Evolutionary conservation across 2,888 invertebrate genomes (phyloP).

Genomic region (Isoperla grammatica): DNA sequence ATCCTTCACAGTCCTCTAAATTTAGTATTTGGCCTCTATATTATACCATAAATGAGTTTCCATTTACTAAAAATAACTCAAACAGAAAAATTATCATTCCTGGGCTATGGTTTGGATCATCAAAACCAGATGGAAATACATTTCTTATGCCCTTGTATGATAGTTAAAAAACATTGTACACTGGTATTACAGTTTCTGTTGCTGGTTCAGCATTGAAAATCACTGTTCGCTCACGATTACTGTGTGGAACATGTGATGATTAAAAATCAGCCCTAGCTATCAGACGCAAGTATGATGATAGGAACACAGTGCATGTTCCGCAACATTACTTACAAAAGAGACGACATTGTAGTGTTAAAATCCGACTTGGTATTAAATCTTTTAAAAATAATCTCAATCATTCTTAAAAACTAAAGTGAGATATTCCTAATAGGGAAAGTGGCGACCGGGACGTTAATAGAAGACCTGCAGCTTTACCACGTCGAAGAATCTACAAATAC

Average conservation of each 20-base stretch:
- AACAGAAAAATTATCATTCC: slow-evolving; percentile 24
- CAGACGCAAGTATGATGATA: not conserved
- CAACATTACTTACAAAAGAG: not conserved
- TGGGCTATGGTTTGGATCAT: slow-evolving; percentile 22
- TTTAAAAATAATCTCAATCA: too few species aligned
- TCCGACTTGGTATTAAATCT: too few species aligned
- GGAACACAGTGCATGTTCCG: not conserved
- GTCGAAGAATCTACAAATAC: not conserved
- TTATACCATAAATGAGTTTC: slow-evolving; percentile 30
- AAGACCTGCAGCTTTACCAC: not conserved
- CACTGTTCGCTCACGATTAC: slow-evolving; percentile 3
- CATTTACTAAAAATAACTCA: slow-evolving; percentile 22
- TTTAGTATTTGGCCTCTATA: slow-evolving; percentile 32
- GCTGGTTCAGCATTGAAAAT: not conserved
- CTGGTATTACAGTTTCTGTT: not conserved
- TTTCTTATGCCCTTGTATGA: slow-evolving; percentile 17
- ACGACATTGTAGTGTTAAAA: not conserved
- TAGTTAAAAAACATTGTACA: not conserved
- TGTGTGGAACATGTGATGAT: slow-evolving; percentile 25
- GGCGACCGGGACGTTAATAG: too few species aligned
- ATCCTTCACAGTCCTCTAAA: slow-evolving; percentile 32
- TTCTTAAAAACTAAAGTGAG: too few species aligned
- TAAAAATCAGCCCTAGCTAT: too few species aligned
- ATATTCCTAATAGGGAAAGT: too few species aligned
- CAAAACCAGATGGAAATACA: slow-evolving; percentile 19